phyloP scores from a whole-genome alignment of 2,888 invertebrate genomes.

The Nephrotoma appendiculata region DNA sequence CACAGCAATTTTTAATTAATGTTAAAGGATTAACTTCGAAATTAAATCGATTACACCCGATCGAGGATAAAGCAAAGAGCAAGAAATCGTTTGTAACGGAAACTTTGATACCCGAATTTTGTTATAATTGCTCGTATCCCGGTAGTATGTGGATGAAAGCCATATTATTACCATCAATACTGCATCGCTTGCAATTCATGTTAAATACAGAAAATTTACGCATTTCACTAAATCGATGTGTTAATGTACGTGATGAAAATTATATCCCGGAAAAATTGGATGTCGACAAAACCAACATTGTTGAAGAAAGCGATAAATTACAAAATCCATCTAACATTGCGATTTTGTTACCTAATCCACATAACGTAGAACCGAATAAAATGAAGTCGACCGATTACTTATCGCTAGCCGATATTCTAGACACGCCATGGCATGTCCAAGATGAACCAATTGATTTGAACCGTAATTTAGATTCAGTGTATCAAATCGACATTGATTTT shows the following conservation, averaged over 20 bases:
- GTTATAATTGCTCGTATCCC: constrained; percentile 55
- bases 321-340: neutral
- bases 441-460: constrained; percentile 55
- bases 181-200: constrained; percentile 46
- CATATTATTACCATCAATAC: constrained; percentile 64
- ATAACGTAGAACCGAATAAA: neutral
- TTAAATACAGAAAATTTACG: constrained; percentile 27
- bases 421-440: constrained; percentile 22
- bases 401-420: neutral
- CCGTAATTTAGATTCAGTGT: constrained; percentile 39
- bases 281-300: neutral
- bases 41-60: constrained; percentile 25
- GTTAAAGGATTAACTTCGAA: constrained; percentile 41
- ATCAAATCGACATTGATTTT: constrained; percentile 53
- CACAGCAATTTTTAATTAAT: constrained; percentile 52
- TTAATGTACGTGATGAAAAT: constrained; percentile 17
- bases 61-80: constrained; percentile 20
- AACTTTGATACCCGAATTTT: constrained; percentile 77
- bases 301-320: neutral
- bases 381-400: neutral
- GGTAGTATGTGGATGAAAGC: constrained; percentile 74
- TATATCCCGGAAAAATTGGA: constrained; percentile 18
- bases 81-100: constrained; percentile 34
- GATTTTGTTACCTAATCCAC: neutral
- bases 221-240: constrained; percentile 26